Percentiles rank a stretch among this genome's conserved stretches.
Conservation (phyloP, 53 echinoderm and acorn worm species). For the Astropecten irregularis region DNA sequence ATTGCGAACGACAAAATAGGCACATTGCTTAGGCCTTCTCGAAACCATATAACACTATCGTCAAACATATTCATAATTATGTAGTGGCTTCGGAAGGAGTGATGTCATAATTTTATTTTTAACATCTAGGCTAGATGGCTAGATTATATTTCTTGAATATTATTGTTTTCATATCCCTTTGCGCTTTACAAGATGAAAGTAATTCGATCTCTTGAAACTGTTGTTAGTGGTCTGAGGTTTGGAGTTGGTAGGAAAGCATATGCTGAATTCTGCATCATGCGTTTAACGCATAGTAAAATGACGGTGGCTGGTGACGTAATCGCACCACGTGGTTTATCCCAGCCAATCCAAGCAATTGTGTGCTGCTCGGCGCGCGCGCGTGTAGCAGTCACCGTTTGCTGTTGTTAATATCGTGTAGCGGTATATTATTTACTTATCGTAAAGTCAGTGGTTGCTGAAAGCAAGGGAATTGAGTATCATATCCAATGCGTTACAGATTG, state of each 20-base stretch:
- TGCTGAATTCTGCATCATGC: no score
- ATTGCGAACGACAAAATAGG: no score
- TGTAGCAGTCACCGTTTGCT: background rate
- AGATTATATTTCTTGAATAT: background rate
- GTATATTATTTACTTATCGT: no score
- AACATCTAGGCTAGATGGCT: background rate
- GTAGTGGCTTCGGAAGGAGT: no score
- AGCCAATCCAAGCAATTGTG: no score
- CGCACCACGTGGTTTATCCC: background rate
- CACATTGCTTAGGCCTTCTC: no score
- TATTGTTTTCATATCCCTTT: background rate
- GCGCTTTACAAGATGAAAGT: background rate
- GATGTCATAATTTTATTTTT: no score
- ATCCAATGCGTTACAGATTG: no score
- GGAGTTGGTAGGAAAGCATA: background rate
- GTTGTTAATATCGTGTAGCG: background rate
- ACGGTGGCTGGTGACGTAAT: conserved; percentile 2
- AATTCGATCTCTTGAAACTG: background rate
- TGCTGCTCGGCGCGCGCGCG: background rate
- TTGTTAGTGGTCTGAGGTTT: background rate
- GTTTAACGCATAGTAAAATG: no score
- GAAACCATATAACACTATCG: no score
- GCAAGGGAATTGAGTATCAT: background rate
- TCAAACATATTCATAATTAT: no score
- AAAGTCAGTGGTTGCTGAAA: background rate